A percentile compares a stretch with the other conserved stretches of the same genome.
These are phyloP conservation scores for Saturnia pavonia DNA, from an alignment of 2,888 invertebrate genomes.

Conservation along the genomic window DNA sequence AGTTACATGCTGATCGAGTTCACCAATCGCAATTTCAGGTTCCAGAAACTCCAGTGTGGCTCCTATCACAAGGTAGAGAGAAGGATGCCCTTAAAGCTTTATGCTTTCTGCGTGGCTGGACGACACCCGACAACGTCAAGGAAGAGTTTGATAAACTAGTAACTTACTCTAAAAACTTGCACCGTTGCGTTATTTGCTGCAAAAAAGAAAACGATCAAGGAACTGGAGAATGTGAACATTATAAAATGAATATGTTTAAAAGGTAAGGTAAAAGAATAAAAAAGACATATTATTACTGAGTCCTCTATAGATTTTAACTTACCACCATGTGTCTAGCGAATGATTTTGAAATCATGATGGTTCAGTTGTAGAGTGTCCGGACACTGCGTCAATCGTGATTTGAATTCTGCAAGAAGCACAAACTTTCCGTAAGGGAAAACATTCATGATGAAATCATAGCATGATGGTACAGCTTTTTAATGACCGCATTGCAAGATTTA, in stretches of 20 bases:
- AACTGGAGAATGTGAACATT: constrained; percentile 54
- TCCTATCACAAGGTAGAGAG: constrained; percentile 72
- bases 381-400: too few relatives aligned
- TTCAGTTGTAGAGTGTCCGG: too few relatives aligned
- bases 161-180: constrained; percentile 61
- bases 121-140: constrained; percentile 65
- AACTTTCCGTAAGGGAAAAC: too few relatives aligned
- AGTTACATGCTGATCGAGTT: neutral
- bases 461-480: too few relatives aligned
- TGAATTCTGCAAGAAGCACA: too few relatives aligned
- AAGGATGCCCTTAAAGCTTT: constrained; percentile 78
- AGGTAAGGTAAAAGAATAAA: constrained; percentile 41
- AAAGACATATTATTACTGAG: too few relatives aligned
- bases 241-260: constrained; percentile 55
- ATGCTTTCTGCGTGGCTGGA: constrained; percentile 81
- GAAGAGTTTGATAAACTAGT: constrained; percentile 71
- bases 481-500: too few relatives aligned
- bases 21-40: constrained; percentile 50
- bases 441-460: too few relatives aligned
- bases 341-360: too few relatives aligned
- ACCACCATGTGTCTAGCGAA: too few relatives aligned
- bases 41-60: constrained; percentile 82
- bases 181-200: constrained; percentile 62
- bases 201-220: constrained; percentile 42
- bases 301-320: too few relatives aligned